phyloP scores from a whole-genome alignment of 2,888 invertebrate species.

The Plusia festucae region DNA sequence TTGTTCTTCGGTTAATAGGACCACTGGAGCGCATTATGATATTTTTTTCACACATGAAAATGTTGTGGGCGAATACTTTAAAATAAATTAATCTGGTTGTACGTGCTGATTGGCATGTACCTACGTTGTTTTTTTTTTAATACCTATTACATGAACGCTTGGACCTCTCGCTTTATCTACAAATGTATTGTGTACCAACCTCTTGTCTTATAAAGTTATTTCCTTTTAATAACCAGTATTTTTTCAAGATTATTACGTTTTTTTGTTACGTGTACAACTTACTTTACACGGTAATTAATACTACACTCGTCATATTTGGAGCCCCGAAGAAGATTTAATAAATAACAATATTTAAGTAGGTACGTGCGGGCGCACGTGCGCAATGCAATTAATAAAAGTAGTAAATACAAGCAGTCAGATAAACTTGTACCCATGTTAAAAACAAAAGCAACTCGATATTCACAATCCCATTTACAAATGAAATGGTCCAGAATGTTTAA shows the following conservation, averaged over 20 bases:
- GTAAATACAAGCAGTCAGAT: too few relatives aligned
- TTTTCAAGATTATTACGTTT: too few relatives aligned
- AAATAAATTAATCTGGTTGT: not conserved
- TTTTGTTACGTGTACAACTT: not conserved
- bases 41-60: not conserved
- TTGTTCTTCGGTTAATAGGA: not conserved
- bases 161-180: constrained; percentile 5
- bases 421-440: not conserved
- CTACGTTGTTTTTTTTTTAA: not conserved
- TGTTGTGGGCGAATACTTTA: constrained; percentile 1
- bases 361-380: too few relatives aligned
- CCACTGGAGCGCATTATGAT: not conserved
- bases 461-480: not conserved
- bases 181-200: constrained; percentile 24
- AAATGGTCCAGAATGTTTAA: not conserved
- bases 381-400: too few relatives aligned
- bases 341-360: too few relatives aligned
- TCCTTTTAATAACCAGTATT: too few relatives aligned
- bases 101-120: not conserved
- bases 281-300: not conserved
- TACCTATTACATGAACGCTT: not conserved
- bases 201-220: constrained; percentile 14
- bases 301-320: not conserved
- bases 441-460: not conserved
- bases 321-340: too few relatives aligned